Evolutionary conservation across 2,113 vertebrate genomes (phyloP).

Genomic region (Elanus axillaris): DNA sequence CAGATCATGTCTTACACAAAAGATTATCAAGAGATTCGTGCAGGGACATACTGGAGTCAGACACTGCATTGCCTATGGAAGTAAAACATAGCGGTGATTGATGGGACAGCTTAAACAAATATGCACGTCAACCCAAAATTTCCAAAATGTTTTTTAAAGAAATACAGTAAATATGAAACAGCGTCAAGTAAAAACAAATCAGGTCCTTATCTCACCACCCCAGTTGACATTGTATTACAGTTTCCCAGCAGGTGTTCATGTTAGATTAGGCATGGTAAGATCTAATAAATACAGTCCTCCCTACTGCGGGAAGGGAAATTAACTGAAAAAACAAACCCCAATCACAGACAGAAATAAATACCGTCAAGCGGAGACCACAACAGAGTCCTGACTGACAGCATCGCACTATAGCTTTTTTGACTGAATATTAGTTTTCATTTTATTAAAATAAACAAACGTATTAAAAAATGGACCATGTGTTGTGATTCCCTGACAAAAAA

Average conservation of each 20-base stretch:
- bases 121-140: not conserved
- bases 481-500: not conserved
- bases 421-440: not conserved
- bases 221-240: conserved; percentile 4
- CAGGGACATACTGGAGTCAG: not conserved
- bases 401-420: not conserved
- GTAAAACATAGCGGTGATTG: not conserved
- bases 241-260: conserved; percentile 7
- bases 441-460: conserved; percentile 22
- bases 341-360: conserved; percentile 9
- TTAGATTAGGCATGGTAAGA: conserved; percentile 5
- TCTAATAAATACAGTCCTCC: conserved; percentile 6
- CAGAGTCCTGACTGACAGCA: not conserved
- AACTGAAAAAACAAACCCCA: conserved; percentile 14
- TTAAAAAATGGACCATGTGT: not conserved
- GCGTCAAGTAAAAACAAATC: conserved; percentile 29
- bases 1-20: not conserved
- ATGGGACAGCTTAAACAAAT: conserved; percentile 7
- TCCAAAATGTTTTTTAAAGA: conserved; percentile 5
- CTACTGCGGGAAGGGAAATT: not conserved
- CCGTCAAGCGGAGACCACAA: not conserved
- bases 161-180: conserved; percentile 27
- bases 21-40: not conserved
- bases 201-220: not conserved
- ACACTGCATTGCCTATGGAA: not conserved